Conservation (phyloP, 2,113 vertebrate species). For the Hiodon tergisus region DNA sequence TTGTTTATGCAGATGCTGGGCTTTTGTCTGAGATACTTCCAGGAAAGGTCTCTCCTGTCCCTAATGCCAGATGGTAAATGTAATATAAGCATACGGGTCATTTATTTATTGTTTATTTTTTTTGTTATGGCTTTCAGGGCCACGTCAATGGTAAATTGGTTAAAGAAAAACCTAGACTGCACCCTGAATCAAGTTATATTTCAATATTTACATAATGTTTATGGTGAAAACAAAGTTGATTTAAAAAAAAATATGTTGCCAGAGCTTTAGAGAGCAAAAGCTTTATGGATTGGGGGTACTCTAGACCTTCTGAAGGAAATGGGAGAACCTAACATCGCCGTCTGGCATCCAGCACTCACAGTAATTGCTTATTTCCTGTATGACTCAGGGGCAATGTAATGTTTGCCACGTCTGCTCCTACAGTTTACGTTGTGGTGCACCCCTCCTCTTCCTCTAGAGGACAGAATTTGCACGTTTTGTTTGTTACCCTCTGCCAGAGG, state of each 20-base stretch:
- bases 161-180: neutral
- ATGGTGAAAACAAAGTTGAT: neutral
- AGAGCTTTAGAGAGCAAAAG: neutral
- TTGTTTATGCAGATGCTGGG: neutral
- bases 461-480: too few relatives aligned
- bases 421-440: neutral
- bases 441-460: neutral
- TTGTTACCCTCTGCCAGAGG: too few relatives aligned
- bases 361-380: constrained; percentile 46
- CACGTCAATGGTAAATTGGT: neutral
- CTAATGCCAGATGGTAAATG: constrained; percentile 22
- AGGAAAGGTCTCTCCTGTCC: constrained; percentile 15
- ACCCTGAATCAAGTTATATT: constrained; percentile 1
- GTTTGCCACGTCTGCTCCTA: neutral
- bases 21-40: constrained; percentile 5
- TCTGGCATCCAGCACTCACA: constrained; percentile 9
- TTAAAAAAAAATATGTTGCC: neutral
- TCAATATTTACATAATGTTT: neutral
- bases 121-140: neutral
- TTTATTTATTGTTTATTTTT: neutral
- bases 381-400: constrained; percentile 36
- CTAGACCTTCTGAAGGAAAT: neutral
- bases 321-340: neutral
- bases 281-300: neutral
- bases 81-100: too few relatives aligned